These are phyloP conservation scores for Zeuzera pyrina DNA, from an alignment of 2,888 invertebrate genomes.

Conservation along the genomic window DNA sequence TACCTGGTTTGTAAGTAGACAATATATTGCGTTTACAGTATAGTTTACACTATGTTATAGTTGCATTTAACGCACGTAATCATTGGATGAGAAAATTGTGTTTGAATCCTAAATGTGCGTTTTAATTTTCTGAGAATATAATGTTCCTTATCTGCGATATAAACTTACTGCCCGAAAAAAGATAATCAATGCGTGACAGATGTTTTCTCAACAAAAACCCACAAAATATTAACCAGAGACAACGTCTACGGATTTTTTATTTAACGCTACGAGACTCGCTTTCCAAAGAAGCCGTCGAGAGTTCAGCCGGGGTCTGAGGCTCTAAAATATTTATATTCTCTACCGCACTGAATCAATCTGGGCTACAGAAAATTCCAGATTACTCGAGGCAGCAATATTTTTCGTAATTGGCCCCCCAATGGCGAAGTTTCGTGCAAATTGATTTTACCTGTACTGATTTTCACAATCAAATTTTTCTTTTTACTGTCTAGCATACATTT, in stretches of 20 bases:
- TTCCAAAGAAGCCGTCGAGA: constrained; percentile 24
- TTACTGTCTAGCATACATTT: too few relatives aligned
- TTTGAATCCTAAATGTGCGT: neutral
- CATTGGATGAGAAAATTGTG: neutral
- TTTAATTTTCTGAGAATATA: neutral
- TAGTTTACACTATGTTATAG: too few relatives aligned
- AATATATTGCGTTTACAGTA: too few relatives aligned
- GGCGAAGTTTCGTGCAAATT: constrained; percentile 19
- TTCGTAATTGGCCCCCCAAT: constrained; percentile 32
- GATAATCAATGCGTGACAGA: constrained; percentile 9
- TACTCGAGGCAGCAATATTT: constrained; percentile 37
- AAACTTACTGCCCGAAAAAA: neutral
- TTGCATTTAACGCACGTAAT: too few relatives aligned
- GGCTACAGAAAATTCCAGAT: constrained; percentile 28
- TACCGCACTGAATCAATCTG: constrained; percentile 46
- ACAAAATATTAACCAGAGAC: constrained; percentile 16
- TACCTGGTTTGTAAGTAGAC: too few relatives aligned
- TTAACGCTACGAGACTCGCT: constrained; percentile 25
- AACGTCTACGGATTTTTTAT: constrained; percentile 21
- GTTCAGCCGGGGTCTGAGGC: constrained; percentile 23
- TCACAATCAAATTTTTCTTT: too few relatives aligned
- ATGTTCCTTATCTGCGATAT: neutral
- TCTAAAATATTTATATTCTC: constrained; percentile 41
- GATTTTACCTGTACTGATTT: constrained; percentile 14
- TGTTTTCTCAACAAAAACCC: constrained; percentile 13